These are phyloP conservation scores for Paradisaea rubra DNA, from an alignment of 2,113 vertebrate genomes.

Conservation along the genomic window DNA sequence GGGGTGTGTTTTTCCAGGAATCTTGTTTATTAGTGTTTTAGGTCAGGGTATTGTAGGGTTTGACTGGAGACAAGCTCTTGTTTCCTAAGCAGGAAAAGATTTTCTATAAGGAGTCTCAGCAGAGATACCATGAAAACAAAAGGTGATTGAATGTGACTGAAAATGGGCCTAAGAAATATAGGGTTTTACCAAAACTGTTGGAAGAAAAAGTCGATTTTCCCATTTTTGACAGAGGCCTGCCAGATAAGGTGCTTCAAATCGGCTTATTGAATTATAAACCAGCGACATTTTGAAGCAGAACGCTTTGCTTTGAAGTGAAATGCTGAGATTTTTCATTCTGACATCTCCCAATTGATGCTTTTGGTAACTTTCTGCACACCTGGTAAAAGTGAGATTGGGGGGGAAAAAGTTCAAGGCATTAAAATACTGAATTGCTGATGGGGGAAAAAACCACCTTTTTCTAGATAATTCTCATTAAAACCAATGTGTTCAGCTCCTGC, in stretches of 20 bases:
- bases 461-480: neutral
- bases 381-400: constrained; percentile 1
- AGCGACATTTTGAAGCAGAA: neutral
- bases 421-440: neutral
- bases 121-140: neutral
- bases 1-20: neutral
- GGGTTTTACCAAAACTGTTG: neutral
- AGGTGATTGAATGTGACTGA: neutral
- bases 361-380: constrained; percentile 38
- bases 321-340: constrained; percentile 47
- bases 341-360: constrained; percentile 43
- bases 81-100: neutral
- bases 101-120: neutral
- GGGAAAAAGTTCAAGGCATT: neutral
- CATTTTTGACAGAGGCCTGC: constrained; percentile 29
- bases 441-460: neutral
- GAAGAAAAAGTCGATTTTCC: constrained; percentile 25
- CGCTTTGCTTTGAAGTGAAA: constrained; percentile 46
- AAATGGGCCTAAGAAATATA: neutral
- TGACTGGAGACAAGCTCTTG: neutral
- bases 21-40: neutral
- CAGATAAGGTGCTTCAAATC: constrained; percentile 52
- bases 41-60: neutral
- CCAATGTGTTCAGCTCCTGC: neutral
- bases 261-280: constrained; percentile 42